A percentile compares a stretch with the other conserved stretches of the same genome.
Conservation (phyloP, 2,797 vertebrate species). For the Eulemur coronatus region DNA sequence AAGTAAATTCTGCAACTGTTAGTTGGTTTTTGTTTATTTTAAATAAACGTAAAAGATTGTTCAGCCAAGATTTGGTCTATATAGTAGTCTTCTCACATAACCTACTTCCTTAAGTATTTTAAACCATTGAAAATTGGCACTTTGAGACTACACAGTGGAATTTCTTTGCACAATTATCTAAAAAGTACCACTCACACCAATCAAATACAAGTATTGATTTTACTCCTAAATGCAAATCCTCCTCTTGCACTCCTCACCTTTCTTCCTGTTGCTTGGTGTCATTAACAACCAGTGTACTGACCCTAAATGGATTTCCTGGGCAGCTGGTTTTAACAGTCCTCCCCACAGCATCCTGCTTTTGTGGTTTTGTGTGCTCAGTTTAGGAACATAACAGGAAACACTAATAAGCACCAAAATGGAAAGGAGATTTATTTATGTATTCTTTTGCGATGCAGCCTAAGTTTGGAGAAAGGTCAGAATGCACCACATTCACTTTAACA, state of each 20-base stretch:
- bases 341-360: conserved; percentile 4
- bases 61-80: not conserved
- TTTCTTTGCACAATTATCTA: not conserved
- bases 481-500: not conserved
- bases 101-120: not conserved
- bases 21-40: not conserved
- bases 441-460: not conserved
- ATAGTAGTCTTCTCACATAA: not conserved
- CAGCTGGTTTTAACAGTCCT: not conserved
- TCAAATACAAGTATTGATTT: not conserved
- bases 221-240: not conserved
- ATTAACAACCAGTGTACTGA: conserved; percentile 18
- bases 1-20: not conserved
- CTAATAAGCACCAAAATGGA: not conserved
- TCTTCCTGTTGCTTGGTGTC: conserved; percentile 22
- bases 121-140: not conserved
- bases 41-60: not conserved
- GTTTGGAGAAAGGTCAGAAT: conserved; percentile 1
- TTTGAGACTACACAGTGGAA: not conserved
- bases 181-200: not conserved
- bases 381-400: not conserved
- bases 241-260: not conserved
- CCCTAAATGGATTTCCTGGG: conserved; percentile 26
- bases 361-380: not conserved
- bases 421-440: not conserved